Evolutionary conservation across 2,888 invertebrate genomes (phyloP).

Genomic region (Spodoptera littoralis): DNA sequence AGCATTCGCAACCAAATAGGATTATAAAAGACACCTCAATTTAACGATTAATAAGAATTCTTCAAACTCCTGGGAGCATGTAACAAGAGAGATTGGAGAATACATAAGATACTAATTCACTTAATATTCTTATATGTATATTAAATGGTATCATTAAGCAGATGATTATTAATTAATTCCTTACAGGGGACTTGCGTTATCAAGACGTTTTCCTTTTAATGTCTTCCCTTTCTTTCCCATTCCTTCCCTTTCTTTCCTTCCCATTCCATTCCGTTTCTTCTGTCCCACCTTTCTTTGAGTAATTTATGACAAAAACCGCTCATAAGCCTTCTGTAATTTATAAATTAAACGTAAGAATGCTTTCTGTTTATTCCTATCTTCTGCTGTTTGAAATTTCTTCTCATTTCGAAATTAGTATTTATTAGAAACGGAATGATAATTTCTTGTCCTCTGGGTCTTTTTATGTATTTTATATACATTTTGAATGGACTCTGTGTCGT

Average conservation of each 20-base stretch:
- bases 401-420: constrained; percentile 18
- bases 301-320: constrained; percentile 39
- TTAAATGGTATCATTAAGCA: constrained; percentile 37
- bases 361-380: constrained; percentile 26
- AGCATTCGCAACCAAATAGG: too few species aligned
- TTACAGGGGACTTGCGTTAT: constrained; percentile 35
- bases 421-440: constrained; percentile 8
- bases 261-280: background rate
- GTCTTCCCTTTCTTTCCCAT: background rate
- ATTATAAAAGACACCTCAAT: too few species aligned
- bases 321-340: constrained; percentile 54
- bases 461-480: too few species aligned
- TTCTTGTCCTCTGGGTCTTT: too few species aligned
- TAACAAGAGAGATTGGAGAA: constrained; percentile 15
- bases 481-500: too few species aligned
- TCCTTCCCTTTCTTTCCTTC: background rate
- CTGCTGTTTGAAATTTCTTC: constrained; percentile 25
- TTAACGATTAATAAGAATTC: too few species aligned
- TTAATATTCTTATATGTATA: constrained; percentile 26
- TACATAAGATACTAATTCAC: constrained; percentile 30
- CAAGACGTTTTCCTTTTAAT: constrained; percentile 44
- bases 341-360: constrained; percentile 39
- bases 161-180: constrained; percentile 56
- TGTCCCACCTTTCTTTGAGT: constrained; percentile 29
- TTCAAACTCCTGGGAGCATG: background rate